Evolutionary conservation across 1,140 invertebrate genomes (phyloP).

Genomic region (Calephelis nemesis): DNA sequence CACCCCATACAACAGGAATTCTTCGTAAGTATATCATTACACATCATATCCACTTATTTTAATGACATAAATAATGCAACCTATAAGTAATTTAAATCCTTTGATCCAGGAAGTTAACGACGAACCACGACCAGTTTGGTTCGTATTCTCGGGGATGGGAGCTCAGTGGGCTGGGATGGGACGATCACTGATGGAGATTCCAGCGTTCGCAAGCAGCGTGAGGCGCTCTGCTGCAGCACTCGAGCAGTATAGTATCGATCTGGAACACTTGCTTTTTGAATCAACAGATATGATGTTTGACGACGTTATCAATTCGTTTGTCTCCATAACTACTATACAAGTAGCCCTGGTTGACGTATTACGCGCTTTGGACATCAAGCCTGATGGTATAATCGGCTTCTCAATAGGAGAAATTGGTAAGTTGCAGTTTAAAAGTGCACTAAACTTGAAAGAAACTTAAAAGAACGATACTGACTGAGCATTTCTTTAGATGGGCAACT

Average conservation of each 20-base stretch:
- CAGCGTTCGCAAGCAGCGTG: background rate
- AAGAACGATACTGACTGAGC: background rate
- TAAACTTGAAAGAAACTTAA: no score
- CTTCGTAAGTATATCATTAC: background rate
- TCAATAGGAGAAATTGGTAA: conserved; percentile 93
- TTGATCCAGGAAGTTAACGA: background rate
- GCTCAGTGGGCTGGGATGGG: background rate
- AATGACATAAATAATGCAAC: no score
- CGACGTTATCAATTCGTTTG: background rate
- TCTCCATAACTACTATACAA: conserved; percentile 1
- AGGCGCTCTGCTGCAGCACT: background rate
- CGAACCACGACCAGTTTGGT: conserved; percentile 5
- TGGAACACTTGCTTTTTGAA: conserved; percentile 1
- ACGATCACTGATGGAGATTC: background rate
- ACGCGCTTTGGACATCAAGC: background rate
- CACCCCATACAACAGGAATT: background rate
- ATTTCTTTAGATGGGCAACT: no score
- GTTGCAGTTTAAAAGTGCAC: background rate
- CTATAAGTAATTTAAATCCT: background rate
- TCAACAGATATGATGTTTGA: background rate
- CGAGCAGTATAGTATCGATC: conserved; percentile 5
- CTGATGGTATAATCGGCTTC: conserved; percentile 89
- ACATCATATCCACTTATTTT: no score
- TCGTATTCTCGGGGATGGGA: conserved; percentile 6
- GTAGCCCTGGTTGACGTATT: background rate